Evolutionary conservation across 2,797 vertebrate genomes (phyloP).

Genomic region (Psittacula derbiana): DNA sequence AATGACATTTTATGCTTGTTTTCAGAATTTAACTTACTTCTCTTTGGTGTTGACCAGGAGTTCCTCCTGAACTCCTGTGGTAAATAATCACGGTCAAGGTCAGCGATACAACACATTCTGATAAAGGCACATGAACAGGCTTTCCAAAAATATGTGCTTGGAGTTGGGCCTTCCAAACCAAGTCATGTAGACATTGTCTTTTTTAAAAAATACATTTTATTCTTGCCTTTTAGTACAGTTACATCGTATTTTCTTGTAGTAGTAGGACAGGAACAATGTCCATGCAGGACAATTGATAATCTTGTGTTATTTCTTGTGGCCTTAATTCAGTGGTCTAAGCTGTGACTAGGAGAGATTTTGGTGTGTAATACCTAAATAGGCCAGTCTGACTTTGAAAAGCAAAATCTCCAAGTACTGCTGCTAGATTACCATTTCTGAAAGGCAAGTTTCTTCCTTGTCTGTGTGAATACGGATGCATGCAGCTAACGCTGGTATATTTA

Average conservation of each 20-base stretch:
- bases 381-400: neutral
- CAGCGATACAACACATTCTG: neutral
- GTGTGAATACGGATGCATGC: neutral
- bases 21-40: neutral
- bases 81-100: neutral
- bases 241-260: neutral
- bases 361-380: neutral
- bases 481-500: neutral
- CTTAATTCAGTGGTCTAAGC: neutral
- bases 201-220: neutral
- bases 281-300: neutral
- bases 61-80: neutral
- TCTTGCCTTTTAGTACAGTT: neutral
- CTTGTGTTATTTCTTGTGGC: neutral
- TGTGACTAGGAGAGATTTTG: neutral
- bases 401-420: neutral
- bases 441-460: neutral
- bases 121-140: neutral
- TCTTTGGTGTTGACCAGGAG: neutral
- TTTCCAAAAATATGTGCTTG: neutral
- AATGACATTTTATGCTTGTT: neutral
- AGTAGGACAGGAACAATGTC: neutral
- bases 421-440: neutral
- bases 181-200: neutral
- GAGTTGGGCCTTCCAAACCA: neutral